A percentile compares a stretch with the other conserved stretches of the same genome.
These are phyloP conservation scores for Acomys russatus DNA, from an alignment of 2,797 vertebrate species.

Conservation along the genomic window DNA sequence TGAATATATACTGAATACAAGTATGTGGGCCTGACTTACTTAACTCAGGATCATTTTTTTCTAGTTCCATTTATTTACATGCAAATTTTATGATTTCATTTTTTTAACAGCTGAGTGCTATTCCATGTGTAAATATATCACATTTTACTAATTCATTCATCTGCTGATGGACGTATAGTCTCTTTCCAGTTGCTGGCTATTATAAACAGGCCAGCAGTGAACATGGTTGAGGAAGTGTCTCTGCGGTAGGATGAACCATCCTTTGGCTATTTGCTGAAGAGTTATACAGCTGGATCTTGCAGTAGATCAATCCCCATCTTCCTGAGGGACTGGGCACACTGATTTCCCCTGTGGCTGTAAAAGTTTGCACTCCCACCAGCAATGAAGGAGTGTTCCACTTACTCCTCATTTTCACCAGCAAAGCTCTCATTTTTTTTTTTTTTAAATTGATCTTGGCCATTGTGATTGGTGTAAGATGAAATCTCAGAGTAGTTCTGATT, in stretches of 20 bases:
- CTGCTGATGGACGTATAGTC: background rate
- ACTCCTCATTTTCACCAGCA: background rate
- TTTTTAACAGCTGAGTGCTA: background rate
- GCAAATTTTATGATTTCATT: background rate
- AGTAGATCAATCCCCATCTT: background rate
- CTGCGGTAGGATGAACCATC: background rate
- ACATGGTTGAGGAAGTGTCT: background rate
- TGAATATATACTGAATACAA: background rate
- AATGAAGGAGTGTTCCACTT: background rate
- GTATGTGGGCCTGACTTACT: background rate
- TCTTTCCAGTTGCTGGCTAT: background rate
- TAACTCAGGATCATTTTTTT: background rate
- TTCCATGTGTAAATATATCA: background rate
- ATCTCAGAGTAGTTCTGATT: background rate
- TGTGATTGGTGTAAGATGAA: background rate
- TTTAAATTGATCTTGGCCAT: background rate
- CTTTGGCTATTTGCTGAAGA: background rate
- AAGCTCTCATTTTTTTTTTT: background rate
- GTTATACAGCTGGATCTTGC: background rate
- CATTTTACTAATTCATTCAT: background rate
- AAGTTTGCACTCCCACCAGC: background rate
- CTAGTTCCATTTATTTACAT: background rate
- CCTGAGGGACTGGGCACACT: background rate
- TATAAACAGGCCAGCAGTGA: background rate
- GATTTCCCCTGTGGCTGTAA: background rate